Conservation (phyloP, 2,113 vertebrate genomes). For the Cephalophus harveyi region DNA sequence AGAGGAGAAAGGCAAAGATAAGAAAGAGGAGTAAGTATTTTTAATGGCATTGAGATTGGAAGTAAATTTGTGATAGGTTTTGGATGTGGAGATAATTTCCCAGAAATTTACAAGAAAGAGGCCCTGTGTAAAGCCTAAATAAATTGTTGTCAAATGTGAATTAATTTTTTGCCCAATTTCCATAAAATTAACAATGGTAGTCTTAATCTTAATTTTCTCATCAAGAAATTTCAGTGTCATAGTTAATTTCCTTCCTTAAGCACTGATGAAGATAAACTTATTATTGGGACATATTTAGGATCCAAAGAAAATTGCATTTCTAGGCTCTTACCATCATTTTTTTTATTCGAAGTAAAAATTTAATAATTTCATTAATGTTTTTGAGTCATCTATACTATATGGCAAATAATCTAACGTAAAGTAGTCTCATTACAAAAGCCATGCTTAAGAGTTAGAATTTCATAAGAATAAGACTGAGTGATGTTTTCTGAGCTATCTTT, state of each 20-base stretch:
- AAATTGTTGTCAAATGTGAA: neutral
- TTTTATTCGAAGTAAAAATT: neutral
- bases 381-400: neutral
- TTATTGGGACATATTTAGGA: neutral
- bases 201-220: neutral
- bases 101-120: neutral
- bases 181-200: neutral
- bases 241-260: neutral
- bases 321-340: neutral
- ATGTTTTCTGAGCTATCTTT: slow-evolving; percentile 5
- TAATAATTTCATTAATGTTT: slow-evolving; percentile 12
- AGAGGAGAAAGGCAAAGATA: slow-evolving; percentile 79
- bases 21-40: slow-evolving; percentile 82
- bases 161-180: neutral
- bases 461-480: neutral
- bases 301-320: neutral
- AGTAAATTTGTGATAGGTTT: slow-evolving; percentile 1
- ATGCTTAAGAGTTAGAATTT: neutral
- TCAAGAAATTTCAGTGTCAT: neutral
- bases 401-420: neutral
- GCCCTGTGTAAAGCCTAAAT: neutral
- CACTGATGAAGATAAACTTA: neutral
- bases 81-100: neutral
- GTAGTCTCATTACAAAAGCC: neutral
- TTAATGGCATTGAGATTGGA: neutral